Base-by-base conservation (phyloP, 1,140 invertebrate genomes). In the Hirudo medicinalis region DNA sequence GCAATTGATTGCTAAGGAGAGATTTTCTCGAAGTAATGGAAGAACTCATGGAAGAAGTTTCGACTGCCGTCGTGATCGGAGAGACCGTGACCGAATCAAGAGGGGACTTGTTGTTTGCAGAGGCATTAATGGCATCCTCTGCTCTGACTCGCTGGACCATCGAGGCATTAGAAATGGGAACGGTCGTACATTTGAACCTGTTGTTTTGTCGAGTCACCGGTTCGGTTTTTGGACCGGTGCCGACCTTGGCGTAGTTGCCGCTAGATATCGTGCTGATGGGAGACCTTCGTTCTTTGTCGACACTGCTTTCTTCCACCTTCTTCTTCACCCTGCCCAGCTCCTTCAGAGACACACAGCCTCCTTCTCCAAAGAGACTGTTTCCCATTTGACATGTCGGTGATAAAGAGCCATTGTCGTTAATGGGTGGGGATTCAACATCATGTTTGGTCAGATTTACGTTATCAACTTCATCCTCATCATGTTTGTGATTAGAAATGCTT, bases 11-110 rank as follows among this genome's bases (percentile, higher is more conserved):
- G 19, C 29, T 63, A 15, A 25, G 57, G 22, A 63, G 29, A 22
- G 57, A 63, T 63, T 63, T 63, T 63, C 29, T 63, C 29, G 57
- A 63, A 63, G 57, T 63, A 11, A 63, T 63, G 29, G 57, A 63
- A 63, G 29, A 63, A 63, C 57, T 25, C 22, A 22, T 2, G 1
- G 22, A 25, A 32, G 9, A 25, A 11, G 57, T 63, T 63, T 63
- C 57, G 29, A 32, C 29, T 25, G 57, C 22, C 11, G 57, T 63
- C 22, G 57, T 63, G 20, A 63, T 32, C 11, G 57, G 57, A 1
- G 29, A 63, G 29, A 25, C 20, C 55, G 55, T 8, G 4, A 22
- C 19, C 9, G 22, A 63, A 15, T 63, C 29, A 1, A 32, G 29
- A n/a, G 57, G 29, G 11, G 57, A 63, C 57, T 63, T 63, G 29